phyloP scores from a whole-genome alignment of 1,140 invertebrate species.

The Rhopalosiphum maidis region DNA sequence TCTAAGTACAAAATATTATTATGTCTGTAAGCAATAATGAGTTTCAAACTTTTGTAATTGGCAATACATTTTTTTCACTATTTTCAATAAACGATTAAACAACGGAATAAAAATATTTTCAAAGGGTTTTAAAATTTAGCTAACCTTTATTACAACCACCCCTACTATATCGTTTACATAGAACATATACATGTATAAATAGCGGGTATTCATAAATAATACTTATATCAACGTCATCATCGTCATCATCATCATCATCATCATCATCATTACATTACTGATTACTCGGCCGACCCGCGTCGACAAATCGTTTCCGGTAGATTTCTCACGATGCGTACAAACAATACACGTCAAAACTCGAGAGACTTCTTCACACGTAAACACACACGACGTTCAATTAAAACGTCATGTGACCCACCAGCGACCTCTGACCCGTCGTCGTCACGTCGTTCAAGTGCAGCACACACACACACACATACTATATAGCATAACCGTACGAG shows the following conservation, averaged over 20 bases:
- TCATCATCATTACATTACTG: background rate
- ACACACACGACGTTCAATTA: conserved; percentile 54
- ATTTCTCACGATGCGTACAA: conserved; percentile 25
- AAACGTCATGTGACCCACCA: conserved; percentile 35
- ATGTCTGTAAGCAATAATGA: no score
- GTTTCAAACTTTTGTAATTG: no score
- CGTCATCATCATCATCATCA: background rate
- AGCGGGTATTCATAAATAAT: background rate
- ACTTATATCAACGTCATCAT: background rate
- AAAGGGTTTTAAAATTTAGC: background rate
- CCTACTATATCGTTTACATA: background rate
- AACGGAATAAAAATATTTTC: background rate
- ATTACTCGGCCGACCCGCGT: background rate
- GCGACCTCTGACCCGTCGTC: background rate
- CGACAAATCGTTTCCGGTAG: conserved; percentile 20
- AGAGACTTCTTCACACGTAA: conserved; percentile 39
- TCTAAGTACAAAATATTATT: no score
- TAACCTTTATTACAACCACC: background rate
- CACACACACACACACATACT: background rate
- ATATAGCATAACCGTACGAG: background rate
- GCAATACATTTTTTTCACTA: no score
- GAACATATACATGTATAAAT: background rate
- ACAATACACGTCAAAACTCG: conserved; percentile 9
- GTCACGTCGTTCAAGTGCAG: conserved; percentile 2
- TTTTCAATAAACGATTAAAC: background rate